Conservation (phyloP, 2,113 vertebrate species). For the Anolis carolinensis region DNA sequence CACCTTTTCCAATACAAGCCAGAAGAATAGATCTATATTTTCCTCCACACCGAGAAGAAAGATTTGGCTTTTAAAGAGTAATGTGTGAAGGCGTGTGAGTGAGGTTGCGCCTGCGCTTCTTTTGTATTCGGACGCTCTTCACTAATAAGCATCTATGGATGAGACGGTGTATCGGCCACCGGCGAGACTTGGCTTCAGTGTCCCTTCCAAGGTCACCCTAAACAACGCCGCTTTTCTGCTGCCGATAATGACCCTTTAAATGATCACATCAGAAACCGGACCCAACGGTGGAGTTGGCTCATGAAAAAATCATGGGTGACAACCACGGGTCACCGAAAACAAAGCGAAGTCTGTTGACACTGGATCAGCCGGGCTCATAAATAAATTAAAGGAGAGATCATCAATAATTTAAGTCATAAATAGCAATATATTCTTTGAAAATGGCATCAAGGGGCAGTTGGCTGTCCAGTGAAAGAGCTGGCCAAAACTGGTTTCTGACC, state of each 20-base stretch:
- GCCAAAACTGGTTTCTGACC: background rate
- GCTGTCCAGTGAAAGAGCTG: background rate
- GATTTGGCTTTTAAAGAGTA: background rate
- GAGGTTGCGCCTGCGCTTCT: background rate
- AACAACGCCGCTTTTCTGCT: accelerated
- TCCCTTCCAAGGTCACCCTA: accelerated
- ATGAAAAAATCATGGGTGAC: background rate
- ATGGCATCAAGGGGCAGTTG: background rate
- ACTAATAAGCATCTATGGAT: background rate
- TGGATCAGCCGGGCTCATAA: background rate
- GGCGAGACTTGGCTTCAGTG: accelerated
- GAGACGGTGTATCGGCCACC: accelerated
- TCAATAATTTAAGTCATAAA: conserved; percentile 24
- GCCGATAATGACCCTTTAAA: background rate
- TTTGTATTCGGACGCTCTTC: background rate
- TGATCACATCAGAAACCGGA: background rate
- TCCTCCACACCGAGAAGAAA: background rate
- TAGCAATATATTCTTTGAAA: background rate
- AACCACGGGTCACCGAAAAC: background rate
- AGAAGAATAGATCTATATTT: background rate
- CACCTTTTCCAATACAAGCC: accelerated
- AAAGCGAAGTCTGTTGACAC: background rate
- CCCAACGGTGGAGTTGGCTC: accelerated
- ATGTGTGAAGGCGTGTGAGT: background rate
- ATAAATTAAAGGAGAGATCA: background rate